Conservation (phyloP, 2,888 invertebrate genomes). For the Harpalus rufipes region DNA sequence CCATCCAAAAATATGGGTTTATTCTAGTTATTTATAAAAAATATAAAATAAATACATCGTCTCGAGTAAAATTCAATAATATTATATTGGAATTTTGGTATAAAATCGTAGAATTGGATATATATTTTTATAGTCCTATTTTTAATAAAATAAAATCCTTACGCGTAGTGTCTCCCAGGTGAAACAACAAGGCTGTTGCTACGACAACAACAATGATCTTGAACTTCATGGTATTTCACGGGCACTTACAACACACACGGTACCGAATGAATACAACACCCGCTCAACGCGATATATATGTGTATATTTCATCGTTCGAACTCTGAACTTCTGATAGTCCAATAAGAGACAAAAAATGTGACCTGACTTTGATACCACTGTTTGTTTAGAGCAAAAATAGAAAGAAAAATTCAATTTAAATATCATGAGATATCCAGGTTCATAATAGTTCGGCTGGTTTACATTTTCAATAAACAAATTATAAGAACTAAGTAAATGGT, state of each 20-base stretch:
- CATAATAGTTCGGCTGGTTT: too few relatives aligned
- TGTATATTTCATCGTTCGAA: background rate
- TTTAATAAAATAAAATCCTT: slow-evolving; percentile 12
- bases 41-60: too few relatives aligned
- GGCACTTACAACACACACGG: background rate
- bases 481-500: too few relatives aligned
- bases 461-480: too few relatives aligned
- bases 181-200: slow-evolving; percentile 37
- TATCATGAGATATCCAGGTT: too few relatives aligned
- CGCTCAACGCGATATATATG: background rate
- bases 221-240: slow-evolving; percentile 42
- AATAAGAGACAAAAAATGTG: background rate
- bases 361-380: background rate
- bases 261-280: too few relatives aligned
- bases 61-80: too few relatives aligned
- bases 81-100: too few relatives aligned
- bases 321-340: background rate
- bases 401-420: background rate
- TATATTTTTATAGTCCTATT: too few relatives aligned
- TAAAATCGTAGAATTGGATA: too few relatives aligned
- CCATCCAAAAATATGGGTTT: too few relatives aligned
- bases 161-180: slow-evolving; percentile 1
- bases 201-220: slow-evolving; percentile 32
- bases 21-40: too few relatives aligned
- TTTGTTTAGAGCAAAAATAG: background rate